phyloP scores from a whole-genome alignment of 2,797 vertebrate species.

The Peromyscus eremicus region DNA sequence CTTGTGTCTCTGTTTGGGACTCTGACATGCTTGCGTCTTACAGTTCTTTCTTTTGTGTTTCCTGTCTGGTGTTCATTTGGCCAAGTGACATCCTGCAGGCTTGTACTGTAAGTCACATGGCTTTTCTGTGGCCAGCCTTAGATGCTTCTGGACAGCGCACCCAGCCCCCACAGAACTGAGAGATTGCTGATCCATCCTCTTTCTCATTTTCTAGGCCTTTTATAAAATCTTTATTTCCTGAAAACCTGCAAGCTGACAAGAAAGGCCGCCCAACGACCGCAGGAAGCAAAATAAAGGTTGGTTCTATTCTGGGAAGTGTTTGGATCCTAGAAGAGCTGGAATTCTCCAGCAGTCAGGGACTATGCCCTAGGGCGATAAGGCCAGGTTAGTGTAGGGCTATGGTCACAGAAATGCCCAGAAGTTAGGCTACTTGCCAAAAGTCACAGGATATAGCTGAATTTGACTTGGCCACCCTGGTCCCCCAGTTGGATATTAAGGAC shows the following conservation, averaged over 20 bases:
- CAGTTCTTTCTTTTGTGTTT: not conserved
- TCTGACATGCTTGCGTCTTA: not conserved
- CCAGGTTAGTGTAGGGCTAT: not conserved
- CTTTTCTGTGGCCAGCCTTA: not conserved
- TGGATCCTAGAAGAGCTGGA: not conserved
- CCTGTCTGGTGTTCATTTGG: not conserved
- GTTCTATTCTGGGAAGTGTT: constrained; percentile 63
- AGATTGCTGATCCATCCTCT: constrained; percentile 61
- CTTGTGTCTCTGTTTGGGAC: not conserved
- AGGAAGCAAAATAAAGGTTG: constrained; percentile 98
- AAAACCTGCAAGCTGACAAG: constrained; percentile 98
- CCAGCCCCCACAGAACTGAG: not conserved
- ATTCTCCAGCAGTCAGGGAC: not conserved
- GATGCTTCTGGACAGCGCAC: not conserved
- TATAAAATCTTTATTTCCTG: constrained; percentile 96
- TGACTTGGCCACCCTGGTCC: constrained; percentile 16
- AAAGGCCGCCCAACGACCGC: constrained; percentile 98
- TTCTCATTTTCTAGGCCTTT: constrained; percentile 91
- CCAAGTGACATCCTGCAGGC: not conserved
- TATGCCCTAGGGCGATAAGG: not conserved
- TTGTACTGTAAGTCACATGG: not conserved
- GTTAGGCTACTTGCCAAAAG: not conserved
- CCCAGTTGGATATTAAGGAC: constrained; percentile 19
- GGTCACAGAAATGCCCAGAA: not conserved
- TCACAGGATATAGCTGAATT: not conserved